phyloP scores from a whole-genome alignment of 2,113 vertebrate genomes.

The Caranx ignobilis region DNA sequence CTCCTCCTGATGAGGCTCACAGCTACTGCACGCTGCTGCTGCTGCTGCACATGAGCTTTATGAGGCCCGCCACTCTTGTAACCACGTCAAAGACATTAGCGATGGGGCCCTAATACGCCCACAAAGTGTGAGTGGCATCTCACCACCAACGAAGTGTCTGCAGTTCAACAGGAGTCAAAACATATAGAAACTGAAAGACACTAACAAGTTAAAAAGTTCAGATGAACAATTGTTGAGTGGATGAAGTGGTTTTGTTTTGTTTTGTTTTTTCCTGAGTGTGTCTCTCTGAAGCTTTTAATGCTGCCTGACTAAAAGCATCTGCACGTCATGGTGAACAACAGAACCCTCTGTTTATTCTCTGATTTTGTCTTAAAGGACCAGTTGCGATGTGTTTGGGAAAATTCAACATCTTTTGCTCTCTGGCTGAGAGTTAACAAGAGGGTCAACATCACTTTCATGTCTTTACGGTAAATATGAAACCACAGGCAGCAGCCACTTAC shows the following conservation, averaged over 20 bases:
- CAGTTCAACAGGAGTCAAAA: conserved; percentile 2
- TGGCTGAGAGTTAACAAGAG: background rate
- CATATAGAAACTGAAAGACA: too few relatives aligned
- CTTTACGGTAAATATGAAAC: background rate
- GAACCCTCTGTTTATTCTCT: background rate
- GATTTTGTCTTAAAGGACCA: background rate
- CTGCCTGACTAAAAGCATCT: conserved; percentile 5
- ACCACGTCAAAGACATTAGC: conserved; percentile 40
- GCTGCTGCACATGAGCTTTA: conserved; percentile 26
- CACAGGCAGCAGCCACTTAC: background rate
- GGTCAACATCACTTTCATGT: background rate
- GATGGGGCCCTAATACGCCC: conserved; percentile 33
- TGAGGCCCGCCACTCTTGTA: conserved; percentile 32
- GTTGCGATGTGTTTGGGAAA: background rate
- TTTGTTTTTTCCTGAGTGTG: background rate
- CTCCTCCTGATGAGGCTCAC: conserved; percentile 10
- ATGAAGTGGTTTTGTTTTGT: background rate
- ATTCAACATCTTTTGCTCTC: background rate
- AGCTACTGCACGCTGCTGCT: conserved; percentile 37
- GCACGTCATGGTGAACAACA: background rate
- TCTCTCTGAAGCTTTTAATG: background rate
- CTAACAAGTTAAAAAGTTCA: conserved; percentile 32
- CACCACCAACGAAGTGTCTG: conserved; percentile 25
- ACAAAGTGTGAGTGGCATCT: conserved; percentile 37
- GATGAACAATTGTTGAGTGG: conserved; percentile 34